phyloP scores from a whole-genome alignment of 2,888 invertebrate genomes.

The Aleiodes leptofemur region DNA sequence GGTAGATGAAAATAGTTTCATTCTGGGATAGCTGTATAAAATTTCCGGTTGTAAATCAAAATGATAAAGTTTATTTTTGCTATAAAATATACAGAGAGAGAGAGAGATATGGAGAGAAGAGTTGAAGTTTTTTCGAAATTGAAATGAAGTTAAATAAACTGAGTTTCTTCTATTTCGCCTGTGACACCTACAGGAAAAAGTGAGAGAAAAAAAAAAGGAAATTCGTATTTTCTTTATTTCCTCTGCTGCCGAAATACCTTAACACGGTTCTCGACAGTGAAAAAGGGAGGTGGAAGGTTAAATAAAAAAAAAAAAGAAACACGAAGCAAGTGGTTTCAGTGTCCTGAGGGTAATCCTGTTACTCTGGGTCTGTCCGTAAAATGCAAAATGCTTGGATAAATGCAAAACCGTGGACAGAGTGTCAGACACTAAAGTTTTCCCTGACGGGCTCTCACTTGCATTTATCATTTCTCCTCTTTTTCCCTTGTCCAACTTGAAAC shows the following conservation, averaged over 20 bases:
- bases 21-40: not conserved
- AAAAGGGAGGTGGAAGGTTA: no score
- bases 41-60: slow-evolving; percentile 13
- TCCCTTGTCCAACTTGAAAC: slow-evolving; percentile 4
- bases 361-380: slow-evolving; percentile 19
- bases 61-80: not conserved
- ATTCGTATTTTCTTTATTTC: no score
- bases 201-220: no score
- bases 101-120: no score
- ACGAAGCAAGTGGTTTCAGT: slow-evolving; percentile 10
- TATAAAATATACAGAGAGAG: not conserved
- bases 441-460: slow-evolving; percentile 6
- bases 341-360: slow-evolving; percentile 27
- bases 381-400: slow-evolving; percentile 28
- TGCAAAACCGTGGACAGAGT: slow-evolving; percentile 26
- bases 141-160: no score
- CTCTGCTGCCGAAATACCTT: no score
- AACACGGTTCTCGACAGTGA: no score
- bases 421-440: slow-evolving; percentile 27
- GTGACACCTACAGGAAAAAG: no score
- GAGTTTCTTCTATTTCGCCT: no score
- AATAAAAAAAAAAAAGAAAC: not conserved
- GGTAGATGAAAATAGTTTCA: slow-evolving; percentile 1
- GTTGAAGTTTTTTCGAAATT: no score
- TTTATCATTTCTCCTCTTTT: not conserved